Percentiles rank a stretch among this genome's conserved stretches.
Conservation (phyloP, 1,140 invertebrate genomes). For the Vanessa atalanta region DNA sequence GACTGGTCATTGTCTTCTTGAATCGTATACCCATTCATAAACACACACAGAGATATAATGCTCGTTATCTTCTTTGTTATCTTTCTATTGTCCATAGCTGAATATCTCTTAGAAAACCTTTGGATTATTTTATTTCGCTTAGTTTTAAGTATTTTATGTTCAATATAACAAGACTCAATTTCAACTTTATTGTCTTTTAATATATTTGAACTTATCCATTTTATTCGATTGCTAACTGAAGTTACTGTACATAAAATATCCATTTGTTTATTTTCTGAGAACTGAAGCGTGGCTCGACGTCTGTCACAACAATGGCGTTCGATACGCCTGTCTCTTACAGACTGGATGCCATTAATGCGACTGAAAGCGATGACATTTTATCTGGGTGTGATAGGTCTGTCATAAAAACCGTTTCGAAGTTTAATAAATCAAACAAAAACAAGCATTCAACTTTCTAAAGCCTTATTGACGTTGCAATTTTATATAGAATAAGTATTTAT, state of each 20-base stretch:
- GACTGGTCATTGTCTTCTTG: slow-evolving; percentile 7
- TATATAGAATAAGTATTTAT: too few relatives aligned
- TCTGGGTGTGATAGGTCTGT: background rate
- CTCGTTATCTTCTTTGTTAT: background rate
- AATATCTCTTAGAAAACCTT: background rate
- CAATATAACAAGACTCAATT: too few relatives aligned
- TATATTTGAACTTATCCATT: background rate
- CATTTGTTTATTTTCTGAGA: slow-evolving; percentile 5
- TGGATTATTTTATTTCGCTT: too few relatives aligned
- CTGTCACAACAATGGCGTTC: slow-evolving; percentile 17
- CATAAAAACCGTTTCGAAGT: background rate
- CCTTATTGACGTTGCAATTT: too few relatives aligned
- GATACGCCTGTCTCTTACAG: slow-evolving; percentile 16
- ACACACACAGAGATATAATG: background rate
- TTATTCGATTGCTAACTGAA: background rate
- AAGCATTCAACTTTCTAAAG: background rate
- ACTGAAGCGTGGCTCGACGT: background rate
- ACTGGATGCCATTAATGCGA: slow-evolving; percentile 4
- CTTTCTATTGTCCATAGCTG: background rate
- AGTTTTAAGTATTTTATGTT: too few relatives aligned
- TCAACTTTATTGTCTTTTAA: too few relatives aligned
- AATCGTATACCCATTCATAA: background rate
- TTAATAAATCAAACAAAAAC: slow-evolving; percentile 1
- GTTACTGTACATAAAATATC: background rate
- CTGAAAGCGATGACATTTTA: background rate